These are phyloP conservation scores for Lithobates pipiens DNA, from an alignment of 2,797 vertebrate species.

Conservation along the genomic window DNA sequence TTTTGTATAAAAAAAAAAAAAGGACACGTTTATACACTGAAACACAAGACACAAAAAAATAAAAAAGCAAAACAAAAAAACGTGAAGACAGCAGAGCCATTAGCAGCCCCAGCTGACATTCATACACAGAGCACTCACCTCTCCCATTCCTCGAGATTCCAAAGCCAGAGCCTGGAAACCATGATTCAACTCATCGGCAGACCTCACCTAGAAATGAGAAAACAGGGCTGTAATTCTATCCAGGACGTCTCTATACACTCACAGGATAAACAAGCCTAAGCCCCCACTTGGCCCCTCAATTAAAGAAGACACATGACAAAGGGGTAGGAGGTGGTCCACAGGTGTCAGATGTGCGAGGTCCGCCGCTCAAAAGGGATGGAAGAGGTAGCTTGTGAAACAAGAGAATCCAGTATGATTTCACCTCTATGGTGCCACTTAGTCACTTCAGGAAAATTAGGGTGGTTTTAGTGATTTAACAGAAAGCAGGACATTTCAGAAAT, in stretches of 20 bases:
- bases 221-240: conserved; percentile 1
- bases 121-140: conserved; percentile 80
- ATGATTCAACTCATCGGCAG: conserved; percentile 98
- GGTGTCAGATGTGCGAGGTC: too few relatives aligned
- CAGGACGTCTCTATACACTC: background rate
- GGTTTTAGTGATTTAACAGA: too few relatives aligned
- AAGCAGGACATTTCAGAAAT: too few relatives aligned
- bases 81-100: too few relatives aligned
- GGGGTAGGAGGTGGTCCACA: background rate
- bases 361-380: too few relatives aligned
- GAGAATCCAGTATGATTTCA: background rate
- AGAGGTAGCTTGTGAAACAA: too few relatives aligned
- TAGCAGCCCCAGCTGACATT: background rate
- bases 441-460: too few relatives aligned
- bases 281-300: background rate
- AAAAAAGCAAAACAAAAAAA: too few relatives aligned
- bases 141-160: conserved; percentile 97
- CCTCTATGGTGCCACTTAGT: background rate
- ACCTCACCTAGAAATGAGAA: conserved; percentile 81
- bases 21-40: too few relatives aligned
- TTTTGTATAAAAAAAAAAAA: too few relatives aligned
- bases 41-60: too few relatives aligned
- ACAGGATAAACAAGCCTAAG: background rate
- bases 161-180: conserved; percentile 98
- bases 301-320: background rate